These are phyloP conservation scores for Drosophila histrio DNA, from an alignment of 2,888 invertebrate species.

Conservation along the genomic window DNA sequence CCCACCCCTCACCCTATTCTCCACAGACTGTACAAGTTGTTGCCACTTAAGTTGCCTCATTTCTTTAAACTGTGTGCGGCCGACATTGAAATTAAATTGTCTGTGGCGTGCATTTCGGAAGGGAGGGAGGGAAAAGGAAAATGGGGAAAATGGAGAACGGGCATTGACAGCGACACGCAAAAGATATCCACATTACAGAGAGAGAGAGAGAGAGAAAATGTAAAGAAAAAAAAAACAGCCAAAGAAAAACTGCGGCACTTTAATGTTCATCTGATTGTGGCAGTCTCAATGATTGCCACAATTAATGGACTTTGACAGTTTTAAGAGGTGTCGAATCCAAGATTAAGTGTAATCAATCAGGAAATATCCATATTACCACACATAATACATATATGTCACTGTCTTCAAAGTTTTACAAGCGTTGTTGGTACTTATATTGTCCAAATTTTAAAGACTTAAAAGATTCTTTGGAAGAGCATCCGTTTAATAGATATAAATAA, in stretches of 20 bases:
- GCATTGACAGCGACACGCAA: conserved; percentile 16
- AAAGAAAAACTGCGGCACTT: conserved; percentile 22
- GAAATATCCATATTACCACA: neutral
- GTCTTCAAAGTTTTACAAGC: neutral
- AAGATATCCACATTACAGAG: conserved; percentile 12
- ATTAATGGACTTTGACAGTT: conserved; percentile 23
- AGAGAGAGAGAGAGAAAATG: neutral
- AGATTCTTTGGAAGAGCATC: too few species aligned
- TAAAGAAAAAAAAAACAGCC: conserved; percentile 39
- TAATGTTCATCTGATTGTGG: conserved; percentile 35
- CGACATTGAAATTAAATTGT: conserved; percentile 79
- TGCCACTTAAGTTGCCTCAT: conserved; percentile 46
- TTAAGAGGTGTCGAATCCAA: conserved; percentile 13
- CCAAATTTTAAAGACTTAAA: too few species aligned
- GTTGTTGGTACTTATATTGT: neutral
- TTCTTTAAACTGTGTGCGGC: conserved; percentile 68
- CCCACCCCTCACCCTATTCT: neutral
- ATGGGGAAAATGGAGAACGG: conserved; percentile 11
- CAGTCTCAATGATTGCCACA: conserved; percentile 33
- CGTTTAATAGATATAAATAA: too few species aligned
- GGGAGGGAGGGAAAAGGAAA: neutral
- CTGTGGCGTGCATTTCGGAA: conserved; percentile 46
- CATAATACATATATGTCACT: neutral
- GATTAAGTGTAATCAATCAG: conserved; percentile 5
- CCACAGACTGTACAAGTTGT: conserved; percentile 5